Conservation (phyloP, 2,888 invertebrate species). For the Drosophila macrospina region DNA sequence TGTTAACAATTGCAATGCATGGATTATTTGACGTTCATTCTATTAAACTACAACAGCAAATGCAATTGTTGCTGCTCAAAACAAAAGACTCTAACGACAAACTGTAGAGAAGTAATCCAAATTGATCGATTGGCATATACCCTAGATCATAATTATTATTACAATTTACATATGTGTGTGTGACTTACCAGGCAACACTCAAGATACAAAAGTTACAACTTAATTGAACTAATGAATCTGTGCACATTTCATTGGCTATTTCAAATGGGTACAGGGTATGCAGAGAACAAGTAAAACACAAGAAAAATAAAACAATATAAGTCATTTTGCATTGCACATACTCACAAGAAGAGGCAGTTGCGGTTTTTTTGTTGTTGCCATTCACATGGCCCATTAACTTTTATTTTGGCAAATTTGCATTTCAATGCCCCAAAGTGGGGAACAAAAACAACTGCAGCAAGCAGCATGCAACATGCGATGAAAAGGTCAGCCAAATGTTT, state of each 20-base stretch:
- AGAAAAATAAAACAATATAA: neutral
- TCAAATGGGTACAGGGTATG: neutral
- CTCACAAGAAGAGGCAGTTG: conserved; percentile 33
- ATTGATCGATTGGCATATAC: neutral
- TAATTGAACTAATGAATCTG: neutral
- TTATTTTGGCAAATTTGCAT: conserved; percentile 80
- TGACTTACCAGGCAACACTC: no score
- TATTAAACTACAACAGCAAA: neutral
- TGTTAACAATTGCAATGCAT: no score
- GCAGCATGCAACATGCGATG: conserved; percentile 60
- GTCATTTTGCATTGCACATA: conserved; percentile 65
- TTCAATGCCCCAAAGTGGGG: conserved; percentile 77
- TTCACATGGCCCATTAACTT: conserved; percentile 82
- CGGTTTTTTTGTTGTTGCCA: conserved; percentile 66
- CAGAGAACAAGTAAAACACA: neutral
- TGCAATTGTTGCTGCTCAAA: neutral
- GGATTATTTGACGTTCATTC: no score
- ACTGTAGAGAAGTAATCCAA: neutral
- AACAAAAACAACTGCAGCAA: conserved; percentile 37
- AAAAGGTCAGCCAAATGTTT: conserved; percentile 81
- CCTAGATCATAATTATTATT: no score
- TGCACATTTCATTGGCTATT: neutral
- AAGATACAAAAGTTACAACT: no score
- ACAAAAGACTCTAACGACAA: neutral
- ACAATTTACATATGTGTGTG: no score